These are phyloP conservation scores for Lepisosteus osseus DNA, from an alignment of 2,113 vertebrate genomes.

Conservation along the genomic window DNA sequence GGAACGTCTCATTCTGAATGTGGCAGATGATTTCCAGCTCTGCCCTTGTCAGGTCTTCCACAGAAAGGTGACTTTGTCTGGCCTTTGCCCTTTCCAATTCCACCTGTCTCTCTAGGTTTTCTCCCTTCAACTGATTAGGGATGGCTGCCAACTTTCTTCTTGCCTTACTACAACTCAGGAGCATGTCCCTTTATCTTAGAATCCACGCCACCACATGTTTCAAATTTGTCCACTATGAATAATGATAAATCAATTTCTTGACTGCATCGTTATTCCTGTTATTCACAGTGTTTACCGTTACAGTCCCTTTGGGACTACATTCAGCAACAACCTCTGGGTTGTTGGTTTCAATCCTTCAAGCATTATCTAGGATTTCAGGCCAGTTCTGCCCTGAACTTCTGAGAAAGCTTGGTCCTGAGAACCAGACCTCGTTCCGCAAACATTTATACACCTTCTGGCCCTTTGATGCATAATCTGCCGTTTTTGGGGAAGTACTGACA, in stretches of 20 bases:
- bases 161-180: neutral
- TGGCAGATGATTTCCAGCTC: neutral
- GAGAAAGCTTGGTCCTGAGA: neutral
- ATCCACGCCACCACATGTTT: neutral
- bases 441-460: conserved; percentile 5
- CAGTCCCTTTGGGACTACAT: neutral
- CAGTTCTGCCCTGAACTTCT: neutral
- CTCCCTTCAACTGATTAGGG: too few species aligned
- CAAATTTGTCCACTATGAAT: neutral
- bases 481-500: conserved; percentile 7
- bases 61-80: neutral
- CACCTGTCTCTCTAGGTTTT: too few species aligned
- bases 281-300: neutral
- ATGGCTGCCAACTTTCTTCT: neutral
- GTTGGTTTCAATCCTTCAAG: neutral
- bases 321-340: neutral
- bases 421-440: neutral
- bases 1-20: neutral
- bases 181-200: neutral
- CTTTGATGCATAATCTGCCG: conserved; percentile 26
- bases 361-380: neutral
- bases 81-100: neutral
- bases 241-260: neutral
- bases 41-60: neutral
- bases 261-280: neutral